Evolutionary conservation across 35 echinoderm and acorn worm species (phyloP).

Genomic region (Lytechinus variegatus): DNA sequence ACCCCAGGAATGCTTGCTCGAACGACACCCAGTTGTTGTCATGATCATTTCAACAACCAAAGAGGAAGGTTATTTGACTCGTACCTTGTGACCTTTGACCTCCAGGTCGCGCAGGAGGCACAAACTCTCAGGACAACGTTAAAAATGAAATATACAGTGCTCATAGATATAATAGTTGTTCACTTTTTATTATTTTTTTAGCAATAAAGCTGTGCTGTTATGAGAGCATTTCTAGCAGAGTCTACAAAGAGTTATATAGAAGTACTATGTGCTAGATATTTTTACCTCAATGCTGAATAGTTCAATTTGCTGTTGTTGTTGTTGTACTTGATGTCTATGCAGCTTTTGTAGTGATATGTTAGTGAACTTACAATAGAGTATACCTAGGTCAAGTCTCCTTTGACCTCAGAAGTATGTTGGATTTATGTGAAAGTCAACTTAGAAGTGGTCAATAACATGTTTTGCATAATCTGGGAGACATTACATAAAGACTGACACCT

Average conservation of each 20-base stretch:
- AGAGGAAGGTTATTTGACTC: too few relatives aligned
- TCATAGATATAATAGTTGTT: not conserved
- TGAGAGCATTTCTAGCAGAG: not conserved
- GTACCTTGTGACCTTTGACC: not conserved
- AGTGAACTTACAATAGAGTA: not conserved
- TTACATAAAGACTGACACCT: too few relatives aligned
- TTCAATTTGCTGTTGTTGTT: not conserved
- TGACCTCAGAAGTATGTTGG: too few relatives aligned
- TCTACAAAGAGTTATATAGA: not conserved
- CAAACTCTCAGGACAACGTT: not conserved
- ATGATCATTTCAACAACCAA: too few relatives aligned
- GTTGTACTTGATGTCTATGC: not conserved
- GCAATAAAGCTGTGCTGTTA: not conserved
- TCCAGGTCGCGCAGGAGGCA: not conserved
- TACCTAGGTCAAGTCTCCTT: too few relatives aligned
- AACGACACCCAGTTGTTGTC: too few relatives aligned
- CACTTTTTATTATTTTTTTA: not conserved
- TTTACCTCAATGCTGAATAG: not conserved
- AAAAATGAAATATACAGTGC: not conserved
- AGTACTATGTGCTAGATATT: constrained; percentile 12
- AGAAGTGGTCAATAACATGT: too few relatives aligned
- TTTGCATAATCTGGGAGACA: too few relatives aligned
- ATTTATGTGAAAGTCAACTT: too few relatives aligned
- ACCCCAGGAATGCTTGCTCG: too few relatives aligned
- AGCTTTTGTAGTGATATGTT: not conserved